phyloP scores from a whole-genome alignment of 92 coral and sea anemone species.

The Plumapathes pennacea region DNA sequence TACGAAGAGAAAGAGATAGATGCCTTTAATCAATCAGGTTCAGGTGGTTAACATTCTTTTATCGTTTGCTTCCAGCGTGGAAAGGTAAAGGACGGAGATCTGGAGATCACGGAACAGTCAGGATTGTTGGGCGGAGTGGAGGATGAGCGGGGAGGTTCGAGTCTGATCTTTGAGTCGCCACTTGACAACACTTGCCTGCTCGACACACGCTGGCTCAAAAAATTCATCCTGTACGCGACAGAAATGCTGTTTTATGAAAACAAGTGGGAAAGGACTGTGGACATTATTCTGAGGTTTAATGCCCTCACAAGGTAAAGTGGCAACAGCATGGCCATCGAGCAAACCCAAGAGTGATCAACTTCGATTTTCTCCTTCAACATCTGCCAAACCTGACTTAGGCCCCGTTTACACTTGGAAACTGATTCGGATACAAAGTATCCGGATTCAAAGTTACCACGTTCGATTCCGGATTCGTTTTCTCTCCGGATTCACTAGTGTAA shows the following conservation, averaged over 20 bases:
- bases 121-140: slow-evolving; percentile 90
- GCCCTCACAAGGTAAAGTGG: slow-evolving; percentile 83
- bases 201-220: slow-evolving; percentile 89
- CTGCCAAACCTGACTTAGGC: too few relatives aligned
- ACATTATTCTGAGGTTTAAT: slow-evolving; percentile 78
- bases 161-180: slow-evolving; percentile 79
- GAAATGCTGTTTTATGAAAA: slow-evolving; percentile 86
- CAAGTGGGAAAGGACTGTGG: slow-evolving; percentile 90
- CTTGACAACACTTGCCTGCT: slow-evolving; percentile 69
- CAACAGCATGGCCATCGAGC: too few relatives aligned
- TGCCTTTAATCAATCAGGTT: too few relatives aligned
- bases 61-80: slow-evolving; percentile 39
- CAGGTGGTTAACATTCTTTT: too few relatives aligned
- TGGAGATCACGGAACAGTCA: slow-evolving; percentile 49
- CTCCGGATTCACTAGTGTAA: too few relatives aligned
- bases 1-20: too few relatives aligned
- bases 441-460: too few relatives aligned
- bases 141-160: slow-evolving; percentile 92
- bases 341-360: too few relatives aligned
- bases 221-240: slow-evolving; percentile 67
- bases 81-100: slow-evolving; percentile 74
- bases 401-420: too few relatives aligned
- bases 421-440: too few relatives aligned
- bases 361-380: too few relatives aligned
- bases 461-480: too few relatives aligned